phyloP scores from a whole-genome alignment of 2,113 vertebrate genomes.

The Saguinus midas region DNA sequence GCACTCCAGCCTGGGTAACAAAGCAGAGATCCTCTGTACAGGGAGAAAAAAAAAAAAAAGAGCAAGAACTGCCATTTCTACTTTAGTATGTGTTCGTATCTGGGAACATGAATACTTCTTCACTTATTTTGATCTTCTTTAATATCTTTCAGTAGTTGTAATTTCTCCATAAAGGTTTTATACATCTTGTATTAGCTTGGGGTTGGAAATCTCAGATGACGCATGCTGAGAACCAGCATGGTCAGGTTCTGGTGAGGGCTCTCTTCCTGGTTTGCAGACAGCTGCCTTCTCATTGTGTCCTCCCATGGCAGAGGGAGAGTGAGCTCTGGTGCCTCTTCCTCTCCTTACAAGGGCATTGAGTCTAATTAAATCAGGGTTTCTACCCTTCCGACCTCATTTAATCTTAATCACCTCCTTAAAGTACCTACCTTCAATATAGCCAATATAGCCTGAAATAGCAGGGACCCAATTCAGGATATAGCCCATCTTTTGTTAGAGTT shows the following conservation, averaged over 20 bases:
- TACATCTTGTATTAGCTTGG: not conserved
- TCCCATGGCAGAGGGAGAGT: not conserved
- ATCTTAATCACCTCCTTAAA: not conserved
- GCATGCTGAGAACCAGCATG: not conserved
- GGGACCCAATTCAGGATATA: not conserved
- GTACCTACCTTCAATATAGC: not conserved
- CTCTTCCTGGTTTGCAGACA: not conserved
- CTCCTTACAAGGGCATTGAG: not conserved
- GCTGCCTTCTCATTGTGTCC: not conserved
- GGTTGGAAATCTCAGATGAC: not conserved
- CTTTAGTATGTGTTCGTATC: not conserved
- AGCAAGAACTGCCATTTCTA: not conserved
- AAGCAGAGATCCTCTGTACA: too few species aligned
- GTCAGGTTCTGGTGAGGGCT: not conserved
- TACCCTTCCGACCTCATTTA: not conserved
- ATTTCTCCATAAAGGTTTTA: not conserved
- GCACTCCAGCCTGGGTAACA: too few species aligned
- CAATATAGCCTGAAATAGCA: too few species aligned
- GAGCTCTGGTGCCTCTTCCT: not conserved
- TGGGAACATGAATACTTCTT: not conserved
- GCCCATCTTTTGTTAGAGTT: not conserved
- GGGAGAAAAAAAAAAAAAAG: too few species aligned
- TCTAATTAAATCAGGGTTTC: not conserved
- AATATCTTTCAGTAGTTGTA: not conserved
- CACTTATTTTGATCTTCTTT: not conserved